A percentile compares a stretch with the other conserved stretches of the same genome.
Conservation (phyloP, 2,113 vertebrate genomes). For the Aspiorhynchus laticeps region DNA sequence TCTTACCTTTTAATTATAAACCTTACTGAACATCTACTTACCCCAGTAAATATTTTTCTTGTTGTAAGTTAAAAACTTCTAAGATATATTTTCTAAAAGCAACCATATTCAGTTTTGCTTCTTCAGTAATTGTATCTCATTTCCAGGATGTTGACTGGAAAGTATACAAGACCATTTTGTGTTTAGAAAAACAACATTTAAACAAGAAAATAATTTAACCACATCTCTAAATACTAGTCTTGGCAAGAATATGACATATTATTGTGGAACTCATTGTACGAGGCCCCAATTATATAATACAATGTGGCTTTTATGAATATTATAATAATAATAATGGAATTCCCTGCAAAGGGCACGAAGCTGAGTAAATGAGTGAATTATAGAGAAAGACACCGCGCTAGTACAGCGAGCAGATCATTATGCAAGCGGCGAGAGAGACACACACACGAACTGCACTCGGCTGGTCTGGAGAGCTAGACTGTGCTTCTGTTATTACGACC, state of each 20-base stretch:
- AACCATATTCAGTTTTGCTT: background rate
- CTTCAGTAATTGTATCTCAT: background rate
- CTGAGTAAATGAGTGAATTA: slow-evolving; percentile 26
- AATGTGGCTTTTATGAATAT: slow-evolving; percentile 37
- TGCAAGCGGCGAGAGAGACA: slow-evolving; percentile 16
- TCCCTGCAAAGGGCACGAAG: slow-evolving; percentile 15
- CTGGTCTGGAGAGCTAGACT: background rate
- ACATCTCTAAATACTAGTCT: background rate
- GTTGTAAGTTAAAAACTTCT: background rate
- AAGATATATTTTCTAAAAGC: background rate
- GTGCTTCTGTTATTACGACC: background rate
- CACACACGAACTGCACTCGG: background rate
- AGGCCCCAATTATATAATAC: slow-evolving; percentile 26
- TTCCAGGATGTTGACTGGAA: background rate
- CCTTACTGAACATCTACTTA: background rate
- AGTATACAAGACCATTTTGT: background rate
- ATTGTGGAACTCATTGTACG: background rate
- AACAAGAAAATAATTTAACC: slow-evolving; percentile 11
- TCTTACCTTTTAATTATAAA: background rate
- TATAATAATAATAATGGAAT: slow-evolving; percentile 27
- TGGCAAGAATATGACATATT: background rate
- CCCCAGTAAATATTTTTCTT: background rate
- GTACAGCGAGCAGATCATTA: slow-evolving; percentile 49
- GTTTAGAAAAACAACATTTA: background rate
- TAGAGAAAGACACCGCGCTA: slow-evolving; percentile 30